Percentiles rank a stretch among this genome's conserved stretches.
Conservation (phyloP, 1,140 invertebrate species). For the Medauroidea extradentata region DNA sequence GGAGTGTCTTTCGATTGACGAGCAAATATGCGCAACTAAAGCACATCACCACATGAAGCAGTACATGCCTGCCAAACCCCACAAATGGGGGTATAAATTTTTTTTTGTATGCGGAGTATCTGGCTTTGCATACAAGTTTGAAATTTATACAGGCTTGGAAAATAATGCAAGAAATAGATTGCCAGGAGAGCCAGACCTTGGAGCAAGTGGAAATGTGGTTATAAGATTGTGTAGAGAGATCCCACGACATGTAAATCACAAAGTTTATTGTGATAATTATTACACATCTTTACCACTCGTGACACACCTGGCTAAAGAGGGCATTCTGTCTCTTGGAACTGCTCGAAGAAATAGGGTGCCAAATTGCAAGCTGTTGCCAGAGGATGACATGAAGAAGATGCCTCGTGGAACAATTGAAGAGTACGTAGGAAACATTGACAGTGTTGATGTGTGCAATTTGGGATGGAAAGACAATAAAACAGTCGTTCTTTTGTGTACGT, state of each 20-base stretch:
- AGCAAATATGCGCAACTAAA: slow-evolving; percentile 37
- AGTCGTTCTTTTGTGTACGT: slow-evolving; percentile 33
- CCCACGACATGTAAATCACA: slow-evolving; percentile 21
- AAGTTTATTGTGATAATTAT: slow-evolving; percentile 36
- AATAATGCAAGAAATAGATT: slow-evolving; percentile 8
- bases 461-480: slow-evolving; percentile 38
- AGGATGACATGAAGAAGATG: neutral
- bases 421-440: neutral
- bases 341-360: slow-evolving; percentile 22
- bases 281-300: slow-evolving; percentile 31
- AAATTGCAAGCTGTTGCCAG: slow-evolving; percentile 12
- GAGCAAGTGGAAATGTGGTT: slow-evolving; percentile 26
- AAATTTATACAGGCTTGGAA: slow-evolving; percentile 24
- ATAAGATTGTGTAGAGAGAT: slow-evolving; percentile 10
- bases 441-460: neutral
- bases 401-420: neutral
- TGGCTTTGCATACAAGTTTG: slow-evolving; percentile 33
- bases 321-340: slow-evolving; percentile 27
- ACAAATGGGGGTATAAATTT: slow-evolving; percentile 36
- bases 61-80: slow-evolving; percentile 35
- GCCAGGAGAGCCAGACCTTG: slow-evolving; percentile 25
- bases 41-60: slow-evolving; percentile 31
- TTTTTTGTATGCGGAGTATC: slow-evolving; percentile 22
- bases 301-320: slow-evolving; percentile 26
- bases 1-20: slow-evolving; percentile 33